Percentiles rank a stretch among this genome's conserved stretches.
Conservation (phyloP, 2,888 invertebrate species). For the Plebejus melissa region DNA sequence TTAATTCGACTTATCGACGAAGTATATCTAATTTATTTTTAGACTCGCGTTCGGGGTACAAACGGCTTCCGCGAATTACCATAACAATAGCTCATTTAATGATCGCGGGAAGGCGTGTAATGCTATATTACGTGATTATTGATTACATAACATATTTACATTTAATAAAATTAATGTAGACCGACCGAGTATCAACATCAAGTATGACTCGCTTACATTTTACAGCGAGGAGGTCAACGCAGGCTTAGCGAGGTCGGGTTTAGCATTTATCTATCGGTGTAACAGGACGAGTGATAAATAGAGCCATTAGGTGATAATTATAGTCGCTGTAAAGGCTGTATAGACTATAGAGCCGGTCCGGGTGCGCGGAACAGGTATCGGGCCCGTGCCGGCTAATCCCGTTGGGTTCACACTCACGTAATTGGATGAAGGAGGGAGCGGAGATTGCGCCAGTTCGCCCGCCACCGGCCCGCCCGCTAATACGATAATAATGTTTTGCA, state of each 20-base stretch:
- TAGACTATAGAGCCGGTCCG: not conserved
- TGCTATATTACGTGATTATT: not conserved
- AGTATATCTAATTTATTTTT: constrained; percentile 24
- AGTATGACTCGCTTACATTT: not conserved
- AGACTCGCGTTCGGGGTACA: not conserved
- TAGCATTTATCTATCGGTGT: not conserved
- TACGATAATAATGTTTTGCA: constrained; percentile 63
- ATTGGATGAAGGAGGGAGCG: constrained; percentile 70
- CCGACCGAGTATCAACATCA: not conserved
- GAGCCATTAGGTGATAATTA: constrained; percentile 11
- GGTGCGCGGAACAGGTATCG: constrained; percentile 24
- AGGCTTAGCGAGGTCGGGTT: not conserved
- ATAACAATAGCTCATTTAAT: not conserved
- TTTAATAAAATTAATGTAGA: not conserved
- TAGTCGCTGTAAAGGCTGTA: constrained; percentile 10
- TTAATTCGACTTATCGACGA: constrained; percentile 15
- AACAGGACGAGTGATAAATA: constrained; percentile 4
- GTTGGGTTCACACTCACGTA: constrained; percentile 70
- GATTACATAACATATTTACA: constrained; percentile 6
- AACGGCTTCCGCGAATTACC: constrained; percentile 1
- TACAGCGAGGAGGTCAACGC: not conserved
- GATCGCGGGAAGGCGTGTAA: not conserved
- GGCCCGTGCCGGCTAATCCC: constrained; percentile 54
- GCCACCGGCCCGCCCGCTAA: constrained; percentile 54
- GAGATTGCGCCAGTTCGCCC: constrained; percentile 63